Conservation (phyloP, 2,797 vertebrate genomes). For the Decapterus maruadsi region DNA sequence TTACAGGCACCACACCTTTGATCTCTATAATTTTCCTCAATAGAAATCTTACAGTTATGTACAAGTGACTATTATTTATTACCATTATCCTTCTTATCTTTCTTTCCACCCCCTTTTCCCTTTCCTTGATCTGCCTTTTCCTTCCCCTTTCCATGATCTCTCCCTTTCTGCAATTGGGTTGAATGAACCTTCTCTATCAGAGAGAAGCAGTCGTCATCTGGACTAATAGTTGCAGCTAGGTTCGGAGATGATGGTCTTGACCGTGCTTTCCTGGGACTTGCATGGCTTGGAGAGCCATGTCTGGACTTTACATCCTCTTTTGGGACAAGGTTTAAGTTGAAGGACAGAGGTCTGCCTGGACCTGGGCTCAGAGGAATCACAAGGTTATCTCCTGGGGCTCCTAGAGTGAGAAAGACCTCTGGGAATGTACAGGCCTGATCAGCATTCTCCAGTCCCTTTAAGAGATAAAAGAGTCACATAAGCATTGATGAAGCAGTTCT, state of each 20-base stretch:
- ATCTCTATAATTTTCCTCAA: background rate
- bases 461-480: constrained; percentile 39
- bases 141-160: constrained; percentile 48
- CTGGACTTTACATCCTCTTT: constrained; percentile 56
- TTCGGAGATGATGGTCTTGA: constrained; percentile 68
- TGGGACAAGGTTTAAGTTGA: constrained; percentile 77
- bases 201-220: constrained; percentile 79
- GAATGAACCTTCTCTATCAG: constrained; percentile 80
- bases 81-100: constrained; percentile 65
- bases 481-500: background rate
- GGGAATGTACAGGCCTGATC: constrained; percentile 67
- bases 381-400: constrained; percentile 78
- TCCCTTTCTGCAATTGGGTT: constrained; percentile 71
- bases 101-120: constrained; percentile 66
- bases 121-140: constrained; percentile 64
- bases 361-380: constrained; percentile 77
- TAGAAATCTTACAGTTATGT: background rate
- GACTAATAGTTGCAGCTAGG: constrained; percentile 37
- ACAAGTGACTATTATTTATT: constrained; percentile 57
- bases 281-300: constrained; percentile 55
- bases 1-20: constrained; percentile 11
- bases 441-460: constrained; percentile 58
- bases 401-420: constrained; percentile 82
- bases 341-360: constrained; percentile 69
- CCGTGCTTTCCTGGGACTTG: constrained; percentile 58